Conservation (phyloP, 2,113 vertebrate species). For the Xiphorhynchus elegans region DNA sequence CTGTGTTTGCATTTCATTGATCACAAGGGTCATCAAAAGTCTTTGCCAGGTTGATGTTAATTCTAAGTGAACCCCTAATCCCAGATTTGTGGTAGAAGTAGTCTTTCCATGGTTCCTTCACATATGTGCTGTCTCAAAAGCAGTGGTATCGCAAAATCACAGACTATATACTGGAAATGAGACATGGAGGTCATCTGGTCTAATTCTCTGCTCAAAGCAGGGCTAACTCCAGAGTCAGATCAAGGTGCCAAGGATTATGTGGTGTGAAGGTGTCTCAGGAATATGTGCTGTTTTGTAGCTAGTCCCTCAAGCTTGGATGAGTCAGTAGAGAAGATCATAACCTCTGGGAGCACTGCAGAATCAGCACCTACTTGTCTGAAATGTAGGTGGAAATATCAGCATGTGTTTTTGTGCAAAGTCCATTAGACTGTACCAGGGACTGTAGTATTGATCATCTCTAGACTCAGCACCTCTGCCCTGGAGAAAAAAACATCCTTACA, state of each 20-base stretch:
- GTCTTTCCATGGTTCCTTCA: too few relatives aligned
- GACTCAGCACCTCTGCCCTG: background rate
- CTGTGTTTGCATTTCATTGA: background rate
- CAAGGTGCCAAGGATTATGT: background rate
- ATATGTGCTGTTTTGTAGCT: background rate
- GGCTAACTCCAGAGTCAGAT: background rate
- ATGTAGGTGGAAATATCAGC: background rate
- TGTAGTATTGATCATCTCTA: background rate
- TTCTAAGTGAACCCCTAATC: too few relatives aligned
- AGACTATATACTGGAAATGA: too few relatives aligned
- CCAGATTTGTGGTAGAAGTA: too few relatives aligned
- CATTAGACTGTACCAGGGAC: background rate
- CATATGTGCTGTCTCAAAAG: too few relatives aligned
- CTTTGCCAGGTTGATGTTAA: background rate
- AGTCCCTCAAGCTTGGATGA: background rate
- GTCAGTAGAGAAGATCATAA: background rate
- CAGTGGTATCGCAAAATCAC: too few relatives aligned
- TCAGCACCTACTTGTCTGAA: background rate
- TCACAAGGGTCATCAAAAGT: background rate
- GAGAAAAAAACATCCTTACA: background rate
- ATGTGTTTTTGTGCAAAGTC: background rate
- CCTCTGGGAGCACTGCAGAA: background rate
- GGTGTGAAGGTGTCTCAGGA: background rate
- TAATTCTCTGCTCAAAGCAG: background rate
- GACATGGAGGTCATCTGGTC: background rate